These are phyloP conservation scores for Cephus spinipes DNA, from an alignment of 2,888 invertebrate species.

Conservation along the genomic window DNA sequence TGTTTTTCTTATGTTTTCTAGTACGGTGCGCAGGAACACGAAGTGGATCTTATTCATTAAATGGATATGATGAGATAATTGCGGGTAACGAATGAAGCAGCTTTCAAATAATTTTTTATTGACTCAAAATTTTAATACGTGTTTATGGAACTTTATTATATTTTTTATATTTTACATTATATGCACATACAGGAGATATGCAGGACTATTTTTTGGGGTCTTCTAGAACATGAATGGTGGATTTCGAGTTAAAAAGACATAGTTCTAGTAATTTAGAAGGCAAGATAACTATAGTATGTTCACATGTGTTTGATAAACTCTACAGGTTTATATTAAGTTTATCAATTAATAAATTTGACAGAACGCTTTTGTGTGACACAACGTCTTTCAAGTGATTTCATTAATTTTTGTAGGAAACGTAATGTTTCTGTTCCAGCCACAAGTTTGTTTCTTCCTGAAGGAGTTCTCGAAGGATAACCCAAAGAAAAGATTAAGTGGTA, in stretches of 20 bases:
- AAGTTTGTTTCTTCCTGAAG: too few species aligned
- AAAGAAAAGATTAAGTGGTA: too few species aligned
- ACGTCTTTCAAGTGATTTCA: too few species aligned
- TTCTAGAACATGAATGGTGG: not conserved
- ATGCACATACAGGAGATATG: not conserved
- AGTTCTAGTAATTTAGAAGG: not conserved
- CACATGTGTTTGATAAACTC: slow-evolving; percentile 23
- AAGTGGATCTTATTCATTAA: too few species aligned
- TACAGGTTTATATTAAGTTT: slow-evolving; percentile 47
- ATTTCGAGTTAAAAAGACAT: not conserved
- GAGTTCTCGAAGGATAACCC: too few species aligned
- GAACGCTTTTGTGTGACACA: too few species aligned
- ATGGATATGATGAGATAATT: not conserved
- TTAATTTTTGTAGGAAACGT: too few species aligned
- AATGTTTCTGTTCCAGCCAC: too few species aligned
- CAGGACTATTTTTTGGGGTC: not conserved
- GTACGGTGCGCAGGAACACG: not conserved
- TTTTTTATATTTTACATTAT: not conserved
- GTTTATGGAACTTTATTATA: not conserved
- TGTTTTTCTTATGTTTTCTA: not conserved
- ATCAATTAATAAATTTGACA: slow-evolving; percentile 51
- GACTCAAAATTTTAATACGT: not conserved
- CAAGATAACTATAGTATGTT: not conserved
- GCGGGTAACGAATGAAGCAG: not conserved
- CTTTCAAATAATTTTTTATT: not conserved